These are phyloP conservation scores for Leptinotarsa texana DNA, from an alignment of 1,140 invertebrate genomes.

Conservation along the genomic window DNA sequence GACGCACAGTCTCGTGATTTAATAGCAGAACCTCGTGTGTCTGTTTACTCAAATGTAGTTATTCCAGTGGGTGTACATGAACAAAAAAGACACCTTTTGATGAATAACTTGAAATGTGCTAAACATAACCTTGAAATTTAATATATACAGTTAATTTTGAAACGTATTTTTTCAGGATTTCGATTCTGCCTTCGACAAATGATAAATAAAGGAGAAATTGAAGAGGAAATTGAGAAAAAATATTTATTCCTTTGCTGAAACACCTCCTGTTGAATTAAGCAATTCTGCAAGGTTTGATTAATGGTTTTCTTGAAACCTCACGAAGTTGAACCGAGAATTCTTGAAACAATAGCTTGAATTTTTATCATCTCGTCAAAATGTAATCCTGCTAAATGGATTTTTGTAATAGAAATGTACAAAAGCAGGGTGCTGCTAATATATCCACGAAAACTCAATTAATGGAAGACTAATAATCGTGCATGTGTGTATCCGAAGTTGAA, in stretches of 20 bases:
- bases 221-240: not conserved
- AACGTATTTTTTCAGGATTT: no score
- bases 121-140: no score
- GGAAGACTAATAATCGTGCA: not conserved
- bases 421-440: not conserved
- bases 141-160: no score
- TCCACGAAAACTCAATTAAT: slow-evolving; percentile 2
- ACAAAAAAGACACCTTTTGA: no score
- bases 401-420: not conserved
- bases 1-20: no score
- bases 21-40: no score
- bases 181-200: no score
- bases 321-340: not conserved
- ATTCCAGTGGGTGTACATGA: no score
- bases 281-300: not conserved
- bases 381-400: not conserved
- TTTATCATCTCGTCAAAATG: not conserved
- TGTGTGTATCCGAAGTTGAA: not conserved
- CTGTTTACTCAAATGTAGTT: no score
- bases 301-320: not conserved
- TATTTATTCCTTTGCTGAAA: not conserved
- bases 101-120: no score
- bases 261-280: not conserved
- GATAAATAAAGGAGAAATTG: no score
- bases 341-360: not conserved